Base-by-base conservation (phyloP, 2,797 vertebrate species). In the Apodemus agrarius region DNA sequence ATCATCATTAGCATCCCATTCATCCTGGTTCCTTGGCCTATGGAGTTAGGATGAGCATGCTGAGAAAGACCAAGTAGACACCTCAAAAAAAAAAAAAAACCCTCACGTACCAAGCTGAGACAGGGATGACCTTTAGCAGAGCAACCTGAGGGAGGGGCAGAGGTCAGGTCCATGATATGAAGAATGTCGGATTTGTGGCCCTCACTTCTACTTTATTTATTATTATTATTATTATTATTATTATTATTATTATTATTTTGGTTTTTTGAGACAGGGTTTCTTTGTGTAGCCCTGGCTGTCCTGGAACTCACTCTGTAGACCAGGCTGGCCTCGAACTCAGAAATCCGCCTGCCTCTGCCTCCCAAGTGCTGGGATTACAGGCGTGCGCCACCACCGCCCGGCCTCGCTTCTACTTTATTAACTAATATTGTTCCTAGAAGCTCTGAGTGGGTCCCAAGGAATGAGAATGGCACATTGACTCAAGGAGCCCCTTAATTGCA, bases 381-480 rank as follows among this genome's bases (percentile, higher is more conserved):
- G n/a, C n/a, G n/a, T n/a, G n/a, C n/a, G n/a, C n/a, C n/a, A n/a
- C n/a, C n/a, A n/a, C n/a, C n/a, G n/a, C n/a, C n/a, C n/a, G n/a
- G n/a, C 52, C 72, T 65, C 79, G 29, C 40, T 24, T 86, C 54
- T 76, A 91, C 59, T 97, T 95, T 81, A 78, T 88, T 92, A n/a
- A 26, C 19, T 49, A 89, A 37, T 43, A 34, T 57, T 43, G 19
- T 12, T 31, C 46, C 46, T 81, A 67, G 90, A 88, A 90, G 31
- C 80, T 69, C n/a, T 59, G 43, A 78, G 37, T 29, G 12, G 31
- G 65, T 87, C 14, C 19, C 65, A 31, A 69, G 69, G 4, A 87
- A 80, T 10, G 21, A 93, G 65, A 93, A 67, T 26, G 54, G 31
- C 61, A n/a, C 75, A 43, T 80, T 91, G 87, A 67, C 78, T 49